phyloP scores from a whole-genome alignment of 1,140 invertebrate genomes.

The Leptinotarsa defecta region DNA sequence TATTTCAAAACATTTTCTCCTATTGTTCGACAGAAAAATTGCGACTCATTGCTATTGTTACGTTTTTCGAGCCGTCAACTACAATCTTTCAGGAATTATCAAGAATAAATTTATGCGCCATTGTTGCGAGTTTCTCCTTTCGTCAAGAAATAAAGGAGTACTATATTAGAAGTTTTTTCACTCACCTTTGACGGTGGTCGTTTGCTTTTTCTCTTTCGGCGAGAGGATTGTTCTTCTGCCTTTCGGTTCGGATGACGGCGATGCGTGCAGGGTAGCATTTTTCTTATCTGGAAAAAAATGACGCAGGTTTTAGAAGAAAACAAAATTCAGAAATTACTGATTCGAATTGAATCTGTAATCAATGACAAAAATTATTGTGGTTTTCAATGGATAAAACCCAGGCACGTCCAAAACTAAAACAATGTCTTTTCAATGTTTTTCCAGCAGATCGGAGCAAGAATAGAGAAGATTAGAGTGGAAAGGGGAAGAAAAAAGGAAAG shows the following conservation, averaged over 20 bases:
- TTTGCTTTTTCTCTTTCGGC: constrained; percentile 36
- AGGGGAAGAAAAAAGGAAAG: no score
- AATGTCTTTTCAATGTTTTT: neutral
- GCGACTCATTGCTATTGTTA: neutral
- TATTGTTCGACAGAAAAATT: neutral
- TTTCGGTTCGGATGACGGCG: constrained; percentile 29
- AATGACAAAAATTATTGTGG: neutral
- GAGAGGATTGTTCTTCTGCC: constrained; percentile 27
- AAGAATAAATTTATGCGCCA: neutral
- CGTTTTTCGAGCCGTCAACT: neutral
- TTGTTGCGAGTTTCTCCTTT: neutral
- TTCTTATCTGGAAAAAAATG: constrained; percentile 27
- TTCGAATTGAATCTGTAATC: neutral
- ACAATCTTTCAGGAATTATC: neutral
- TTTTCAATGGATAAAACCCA: neutral
- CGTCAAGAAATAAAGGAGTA: no score
- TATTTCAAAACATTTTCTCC: neutral
- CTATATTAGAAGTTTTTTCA: neutral
- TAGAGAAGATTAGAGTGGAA: no score
- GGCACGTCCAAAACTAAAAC: neutral
- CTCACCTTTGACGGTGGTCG: constrained; percentile 37
- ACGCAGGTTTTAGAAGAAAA: neutral
- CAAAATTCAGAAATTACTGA: neutral
- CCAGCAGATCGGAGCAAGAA: neutral
- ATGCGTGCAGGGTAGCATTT: constrained; percentile 23